Evolutionary conservation across 2,113 vertebrate genomes (phyloP).

Genomic region (Solea solea): DNA sequence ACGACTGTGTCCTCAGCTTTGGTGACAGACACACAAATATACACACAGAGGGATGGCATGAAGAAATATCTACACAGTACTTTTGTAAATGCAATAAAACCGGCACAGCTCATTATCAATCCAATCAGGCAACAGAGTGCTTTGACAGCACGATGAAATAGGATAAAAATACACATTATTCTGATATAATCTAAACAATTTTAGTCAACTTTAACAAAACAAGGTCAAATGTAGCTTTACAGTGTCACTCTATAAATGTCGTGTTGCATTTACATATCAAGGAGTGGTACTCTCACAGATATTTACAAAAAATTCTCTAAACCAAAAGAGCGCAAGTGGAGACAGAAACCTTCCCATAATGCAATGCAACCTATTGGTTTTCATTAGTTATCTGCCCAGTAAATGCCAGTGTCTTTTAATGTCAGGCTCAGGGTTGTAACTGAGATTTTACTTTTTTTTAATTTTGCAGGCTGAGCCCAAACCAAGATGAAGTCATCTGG

Average conservation of each 20-base stretch:
- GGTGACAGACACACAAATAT: conserved; percentile 24
- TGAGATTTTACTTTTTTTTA: no score
- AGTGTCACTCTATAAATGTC: background rate
- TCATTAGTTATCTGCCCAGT: no score
- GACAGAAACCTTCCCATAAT: no score
- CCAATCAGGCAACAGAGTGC: background rate
- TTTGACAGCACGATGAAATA: background rate
- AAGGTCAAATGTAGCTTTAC: background rate
- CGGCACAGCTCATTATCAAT: background rate
- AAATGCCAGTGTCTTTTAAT: no score
- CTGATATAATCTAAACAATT: background rate
- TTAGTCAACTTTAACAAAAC: background rate
- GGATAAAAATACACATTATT: no score
- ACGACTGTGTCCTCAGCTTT: conserved; percentile 92
- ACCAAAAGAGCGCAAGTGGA: no score
- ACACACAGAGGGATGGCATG: background rate
- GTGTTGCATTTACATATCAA: background rate
- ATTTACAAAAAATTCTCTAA: no score
- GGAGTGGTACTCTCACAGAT: no score
- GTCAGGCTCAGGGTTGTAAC: no score
- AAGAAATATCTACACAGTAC: background rate
- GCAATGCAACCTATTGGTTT: no score
- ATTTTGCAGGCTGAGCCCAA: no score
- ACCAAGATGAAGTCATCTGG: no score
- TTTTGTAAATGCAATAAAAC: background rate